These are phyloP conservation scores for Pelodytes ibericus DNA, from an alignment of 2,797 vertebrate species.

Conservation along the genomic window DNA sequence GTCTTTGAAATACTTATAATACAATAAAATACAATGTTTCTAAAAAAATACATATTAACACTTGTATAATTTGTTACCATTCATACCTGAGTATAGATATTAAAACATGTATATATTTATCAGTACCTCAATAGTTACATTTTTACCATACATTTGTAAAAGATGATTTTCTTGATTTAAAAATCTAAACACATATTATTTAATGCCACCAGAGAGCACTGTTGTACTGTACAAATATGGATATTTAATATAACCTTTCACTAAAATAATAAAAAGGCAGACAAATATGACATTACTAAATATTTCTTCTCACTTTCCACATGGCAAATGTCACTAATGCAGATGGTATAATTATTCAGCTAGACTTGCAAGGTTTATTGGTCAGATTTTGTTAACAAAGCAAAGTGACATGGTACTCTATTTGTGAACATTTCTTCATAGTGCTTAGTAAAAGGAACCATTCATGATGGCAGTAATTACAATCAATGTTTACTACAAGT, in stretches of 20 bases:
- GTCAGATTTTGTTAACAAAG: constrained; percentile 21
- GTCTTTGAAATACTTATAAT: too few relatives aligned
- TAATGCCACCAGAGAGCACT: constrained; percentile 71
- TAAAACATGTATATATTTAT: too few relatives aligned
- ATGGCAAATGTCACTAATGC: constrained; percentile 58
- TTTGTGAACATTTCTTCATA: not conserved
- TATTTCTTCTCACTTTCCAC: constrained; percentile 58
- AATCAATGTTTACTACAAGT: too few relatives aligned
- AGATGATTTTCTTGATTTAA: not conserved
- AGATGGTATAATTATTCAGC: constrained; percentile 59
- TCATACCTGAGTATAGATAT: too few relatives aligned
- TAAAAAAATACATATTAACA: too few relatives aligned
- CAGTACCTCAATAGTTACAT: too few relatives aligned
- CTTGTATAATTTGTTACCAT: too few relatives aligned
- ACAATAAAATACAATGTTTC: too few relatives aligned
- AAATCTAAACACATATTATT: not conserved
- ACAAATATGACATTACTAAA: constrained; percentile 57
- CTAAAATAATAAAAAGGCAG: constrained; percentile 56
- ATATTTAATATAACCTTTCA: constrained; percentile 44
- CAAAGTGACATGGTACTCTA: not conserved
- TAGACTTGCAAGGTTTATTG: constrained; percentile 40
- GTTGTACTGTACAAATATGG: constrained; percentile 60
- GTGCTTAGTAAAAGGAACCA: too few relatives aligned
- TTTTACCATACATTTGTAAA: too few relatives aligned
- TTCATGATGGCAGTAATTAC: too few relatives aligned